A percentile compares a stretch with the other conserved stretches of the same genome.
Conservation (phyloP, 1,140 invertebrate species). For the Drosophila murphyi region DNA sequence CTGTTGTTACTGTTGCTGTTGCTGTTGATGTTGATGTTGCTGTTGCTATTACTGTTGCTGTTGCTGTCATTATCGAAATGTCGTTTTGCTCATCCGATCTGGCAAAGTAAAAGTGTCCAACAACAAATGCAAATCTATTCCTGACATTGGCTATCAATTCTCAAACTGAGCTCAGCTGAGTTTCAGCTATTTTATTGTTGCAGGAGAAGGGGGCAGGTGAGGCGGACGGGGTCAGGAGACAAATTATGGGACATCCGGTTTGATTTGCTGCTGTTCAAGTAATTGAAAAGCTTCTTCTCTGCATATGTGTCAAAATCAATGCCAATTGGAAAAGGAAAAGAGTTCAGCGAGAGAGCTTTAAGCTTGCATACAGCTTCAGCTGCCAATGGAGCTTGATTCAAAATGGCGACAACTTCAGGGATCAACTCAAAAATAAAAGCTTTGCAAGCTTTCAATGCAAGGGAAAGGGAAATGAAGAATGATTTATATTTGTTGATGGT, state of each 20-base stretch:
- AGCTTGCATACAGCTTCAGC: too few relatives aligned
- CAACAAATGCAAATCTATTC: slow-evolving; percentile 7
- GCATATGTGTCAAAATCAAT: slow-evolving; percentile 19
- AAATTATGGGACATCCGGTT: neutral
- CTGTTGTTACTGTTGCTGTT: neutral
- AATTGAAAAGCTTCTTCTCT: slow-evolving; percentile 17
- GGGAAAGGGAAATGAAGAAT: too few relatives aligned
- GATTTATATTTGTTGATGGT: too few relatives aligned
- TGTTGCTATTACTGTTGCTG: too few relatives aligned
- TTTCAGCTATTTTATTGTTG: neutral
- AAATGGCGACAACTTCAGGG: too few relatives aligned
- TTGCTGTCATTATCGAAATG: too few relatives aligned
- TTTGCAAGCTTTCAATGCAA: neutral
- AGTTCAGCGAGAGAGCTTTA: too few relatives aligned
- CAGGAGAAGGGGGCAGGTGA: neutral
- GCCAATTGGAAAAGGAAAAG: neutral
- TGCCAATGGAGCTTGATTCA: too few relatives aligned
- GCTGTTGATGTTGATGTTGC: too few relatives aligned
- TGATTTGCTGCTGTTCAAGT: slow-evolving; percentile 5
- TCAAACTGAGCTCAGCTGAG: neutral
- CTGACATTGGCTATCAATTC: slow-evolving; percentile 12
- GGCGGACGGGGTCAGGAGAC: neutral
- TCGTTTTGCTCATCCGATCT: neutral
- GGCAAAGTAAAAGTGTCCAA: neutral
- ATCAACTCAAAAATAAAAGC: neutral